phyloP scores from a whole-genome alignment of 2,797 vertebrate genomes.

The Avahi laniger region DNA sequence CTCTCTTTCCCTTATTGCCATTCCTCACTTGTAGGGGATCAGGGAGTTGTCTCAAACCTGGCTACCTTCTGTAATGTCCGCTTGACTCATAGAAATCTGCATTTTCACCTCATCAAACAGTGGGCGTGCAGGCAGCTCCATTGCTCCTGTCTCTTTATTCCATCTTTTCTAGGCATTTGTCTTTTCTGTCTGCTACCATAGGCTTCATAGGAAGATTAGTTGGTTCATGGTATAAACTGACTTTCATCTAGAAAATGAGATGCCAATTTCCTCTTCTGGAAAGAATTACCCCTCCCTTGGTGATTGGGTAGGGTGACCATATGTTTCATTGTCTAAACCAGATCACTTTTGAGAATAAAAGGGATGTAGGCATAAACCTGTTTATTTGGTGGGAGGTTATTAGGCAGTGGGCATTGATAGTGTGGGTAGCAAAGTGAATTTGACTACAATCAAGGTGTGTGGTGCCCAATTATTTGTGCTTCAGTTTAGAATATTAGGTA shows the following conservation, averaged over 20 bases:
- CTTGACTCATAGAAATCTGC: background rate
- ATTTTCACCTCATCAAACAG: background rate
- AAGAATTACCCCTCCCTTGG: background rate
- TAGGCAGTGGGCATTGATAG: background rate
- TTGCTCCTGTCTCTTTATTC: background rate
- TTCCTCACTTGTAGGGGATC: background rate
- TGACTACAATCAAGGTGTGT: background rate
- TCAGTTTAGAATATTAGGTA: conserved; percentile 10
- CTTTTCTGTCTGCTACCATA: background rate
- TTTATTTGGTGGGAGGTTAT: background rate
- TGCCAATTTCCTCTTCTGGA: background rate
- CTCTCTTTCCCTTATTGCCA: background rate
- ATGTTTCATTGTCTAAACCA: background rate
- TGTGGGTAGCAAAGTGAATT: background rate
- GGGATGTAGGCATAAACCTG: background rate
- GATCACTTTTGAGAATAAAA: background rate
- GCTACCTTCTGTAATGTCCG: background rate
- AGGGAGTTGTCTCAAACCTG: background rate
- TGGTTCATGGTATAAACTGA: background rate
- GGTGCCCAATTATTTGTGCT: background rate
- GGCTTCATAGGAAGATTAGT: background rate
- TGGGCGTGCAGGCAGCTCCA: background rate
- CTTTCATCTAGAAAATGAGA: background rate
- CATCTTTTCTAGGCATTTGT: background rate
- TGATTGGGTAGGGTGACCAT: background rate